These are phyloP conservation scores for Oncorhynchus mykiss DNA, from an alignment of 2,113 vertebrate genomes.

Conservation along the genomic window DNA sequence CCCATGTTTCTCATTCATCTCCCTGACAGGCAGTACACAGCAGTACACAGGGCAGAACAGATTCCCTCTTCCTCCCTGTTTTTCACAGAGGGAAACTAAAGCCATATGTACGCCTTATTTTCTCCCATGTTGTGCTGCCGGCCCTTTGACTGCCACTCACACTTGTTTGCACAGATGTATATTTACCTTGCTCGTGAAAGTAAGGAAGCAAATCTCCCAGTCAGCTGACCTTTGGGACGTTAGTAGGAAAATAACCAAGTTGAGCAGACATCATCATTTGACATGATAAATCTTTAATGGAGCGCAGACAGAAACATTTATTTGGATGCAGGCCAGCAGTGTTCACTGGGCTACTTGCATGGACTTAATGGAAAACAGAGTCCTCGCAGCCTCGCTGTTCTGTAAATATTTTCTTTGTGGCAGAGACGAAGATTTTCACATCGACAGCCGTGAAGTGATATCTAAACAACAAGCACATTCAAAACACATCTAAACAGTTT, in stretches of 20 bases:
- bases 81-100: constrained; percentile 33
- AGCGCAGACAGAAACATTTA: constrained; percentile 46
- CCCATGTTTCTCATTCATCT: constrained; percentile 41
- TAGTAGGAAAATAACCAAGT: constrained; percentile 45
- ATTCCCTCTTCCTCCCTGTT: constrained; percentile 28
- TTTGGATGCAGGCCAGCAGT: constrained; percentile 50
- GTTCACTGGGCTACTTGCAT: constrained; percentile 57
- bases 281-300: constrained; percentile 64
- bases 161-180: constrained; percentile 75
- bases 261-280: constrained; percentile 59
- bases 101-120: constrained; percentile 43
- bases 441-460: constrained; percentile 10
- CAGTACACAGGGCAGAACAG: constrained; percentile 30
- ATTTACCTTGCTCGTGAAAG: constrained; percentile 53
- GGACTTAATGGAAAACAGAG: constrained; percentile 69
- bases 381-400: constrained; percentile 20
- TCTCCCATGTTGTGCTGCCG: constrained; percentile 18
- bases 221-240: constrained; percentile 47
- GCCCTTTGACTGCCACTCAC: constrained; percentile 49
- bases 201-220: constrained; percentile 49
- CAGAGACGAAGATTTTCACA: constrained; percentile 33
- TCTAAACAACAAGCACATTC: not conserved
- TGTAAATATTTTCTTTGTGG: constrained; percentile 51
- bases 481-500: not conserved
- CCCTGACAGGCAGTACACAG: constrained; percentile 47